phyloP scores from a whole-genome alignment of 2,888 invertebrate species.

The Colletes collaris region DNA sequence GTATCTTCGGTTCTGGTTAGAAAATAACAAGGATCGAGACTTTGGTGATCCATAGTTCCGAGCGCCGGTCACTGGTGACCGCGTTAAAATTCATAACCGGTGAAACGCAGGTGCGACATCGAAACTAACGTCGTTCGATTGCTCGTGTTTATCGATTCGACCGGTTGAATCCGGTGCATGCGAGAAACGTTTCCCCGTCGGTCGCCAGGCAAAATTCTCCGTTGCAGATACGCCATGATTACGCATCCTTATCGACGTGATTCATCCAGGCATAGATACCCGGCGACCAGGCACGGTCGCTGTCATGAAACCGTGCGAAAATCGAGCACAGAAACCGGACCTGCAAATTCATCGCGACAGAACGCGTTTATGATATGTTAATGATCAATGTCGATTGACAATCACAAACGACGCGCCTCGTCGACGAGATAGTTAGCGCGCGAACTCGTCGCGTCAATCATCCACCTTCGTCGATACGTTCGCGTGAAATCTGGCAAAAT shows the following conservation, averaged over 20 bases:
- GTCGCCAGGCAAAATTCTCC: conserved; percentile 3
- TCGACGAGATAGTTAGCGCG: too few relatives aligned
- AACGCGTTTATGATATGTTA: not conserved
- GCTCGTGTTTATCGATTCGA: conserved; percentile 6
- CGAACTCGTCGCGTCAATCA: too few relatives aligned
- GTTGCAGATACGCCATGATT: conserved; percentile 15
- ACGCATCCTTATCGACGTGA: conserved; percentile 36
- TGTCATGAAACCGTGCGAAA: not conserved
- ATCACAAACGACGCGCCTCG: too few relatives aligned
- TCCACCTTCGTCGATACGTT: too few relatives aligned
- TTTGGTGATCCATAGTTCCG: too few relatives aligned
- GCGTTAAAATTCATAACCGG: too few relatives aligned
- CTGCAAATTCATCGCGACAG: not conserved
- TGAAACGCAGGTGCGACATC: not conserved
- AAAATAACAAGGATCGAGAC: too few relatives aligned
- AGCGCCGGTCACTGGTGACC: too few relatives aligned
- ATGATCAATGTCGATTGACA: not conserved
- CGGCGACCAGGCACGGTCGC: not conserved
- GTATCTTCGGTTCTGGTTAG: too few relatives aligned
- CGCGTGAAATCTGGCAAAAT: too few relatives aligned
- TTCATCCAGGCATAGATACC: conserved; percentile 8
- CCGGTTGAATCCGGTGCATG: conserved; percentile 8
- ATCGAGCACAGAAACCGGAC: not conserved
- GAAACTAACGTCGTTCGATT: not conserved
- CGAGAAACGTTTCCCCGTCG: not conserved